Percentiles rank a stretch among this genome's conserved stretches.
These are phyloP conservation scores for Drosophila conformis DNA, from an alignment of 2,888 invertebrate genomes.

Conservation along the genomic window DNA sequence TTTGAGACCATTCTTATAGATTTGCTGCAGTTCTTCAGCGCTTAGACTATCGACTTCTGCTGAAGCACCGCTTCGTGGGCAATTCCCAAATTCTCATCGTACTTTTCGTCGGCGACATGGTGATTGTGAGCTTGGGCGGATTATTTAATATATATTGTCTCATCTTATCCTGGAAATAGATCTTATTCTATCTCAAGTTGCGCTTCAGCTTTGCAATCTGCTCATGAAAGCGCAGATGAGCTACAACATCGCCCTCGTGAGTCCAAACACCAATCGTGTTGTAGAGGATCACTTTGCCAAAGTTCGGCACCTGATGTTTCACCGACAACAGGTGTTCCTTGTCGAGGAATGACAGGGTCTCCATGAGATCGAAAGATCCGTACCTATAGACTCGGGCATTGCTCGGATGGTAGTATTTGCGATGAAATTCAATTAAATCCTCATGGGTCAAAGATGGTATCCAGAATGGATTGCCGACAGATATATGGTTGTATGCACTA, in stretches of 20 bases:
- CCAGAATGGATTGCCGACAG: slow-evolving; percentile 93
- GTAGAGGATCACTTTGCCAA: slow-evolving; percentile 93
- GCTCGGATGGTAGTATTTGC: slow-evolving; percentile 91
- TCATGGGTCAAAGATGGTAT: slow-evolving; percentile 88
- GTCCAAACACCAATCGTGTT: slow-evolving; percentile 93
- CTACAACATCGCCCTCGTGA: slow-evolving; percentile 88
- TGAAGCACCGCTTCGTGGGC: too few relatives aligned
- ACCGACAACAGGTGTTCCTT: slow-evolving; percentile 90
- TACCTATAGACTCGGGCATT: slow-evolving; percentile 88
- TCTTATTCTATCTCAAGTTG: slow-evolving; percentile 88
- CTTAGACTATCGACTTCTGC: too few relatives aligned
- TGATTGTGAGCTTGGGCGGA: slow-evolving; percentile 91
- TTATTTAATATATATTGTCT: slow-evolving; percentile 92
- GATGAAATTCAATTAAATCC: slow-evolving; percentile 92
- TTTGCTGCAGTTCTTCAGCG: too few relatives aligned
- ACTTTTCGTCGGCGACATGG: slow-evolving; percentile 89
- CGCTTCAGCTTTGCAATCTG: slow-evolving; percentile 88
- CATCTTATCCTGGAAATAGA: slow-evolving; percentile 89
- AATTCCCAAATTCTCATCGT: too few relatives aligned
- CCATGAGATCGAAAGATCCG: slow-evolving; percentile 93
- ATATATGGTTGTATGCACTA: slow-evolving; percentile 94
- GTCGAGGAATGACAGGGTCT: slow-evolving; percentile 91
- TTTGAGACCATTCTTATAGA: too few relatives aligned
- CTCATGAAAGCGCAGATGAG: slow-evolving; percentile 89
- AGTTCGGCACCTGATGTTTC: slow-evolving; percentile 95